These are phyloP conservation scores for Gisinianus flammeolus DNA, from an alignment of 2,888 invertebrate genomes.

Conservation along the genomic window DNA sequence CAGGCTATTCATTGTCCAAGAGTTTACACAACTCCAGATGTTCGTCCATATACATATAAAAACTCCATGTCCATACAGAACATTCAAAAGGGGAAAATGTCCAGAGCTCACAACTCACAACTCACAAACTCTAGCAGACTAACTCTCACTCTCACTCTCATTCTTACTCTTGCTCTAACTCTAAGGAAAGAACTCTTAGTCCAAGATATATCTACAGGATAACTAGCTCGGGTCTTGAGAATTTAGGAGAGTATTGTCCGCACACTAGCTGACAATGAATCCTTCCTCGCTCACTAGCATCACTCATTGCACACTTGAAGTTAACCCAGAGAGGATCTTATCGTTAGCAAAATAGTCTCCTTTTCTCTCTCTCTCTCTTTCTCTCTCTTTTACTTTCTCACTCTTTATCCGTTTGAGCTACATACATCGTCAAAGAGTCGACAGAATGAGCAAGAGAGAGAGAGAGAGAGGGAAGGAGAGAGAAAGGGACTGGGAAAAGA, in stretches of 20 bases:
- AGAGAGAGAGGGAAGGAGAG: neutral
- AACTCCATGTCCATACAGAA: neutral
- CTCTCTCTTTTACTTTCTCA: too few relatives aligned
- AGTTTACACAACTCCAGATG: too few relatives aligned
- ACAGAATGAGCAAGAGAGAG: neutral
- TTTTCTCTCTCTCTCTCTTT: too few relatives aligned
- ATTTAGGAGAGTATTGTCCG: neutral
- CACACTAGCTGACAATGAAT: constrained; percentile 13
- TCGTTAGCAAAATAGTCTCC: too few relatives aligned
- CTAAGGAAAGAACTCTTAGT: neutral
- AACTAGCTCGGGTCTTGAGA: neutral
- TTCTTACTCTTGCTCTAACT: neutral
- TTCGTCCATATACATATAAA: too few relatives aligned
- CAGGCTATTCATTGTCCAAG: too few relatives aligned
- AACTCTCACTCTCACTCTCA: neutral
- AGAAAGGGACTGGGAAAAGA: neutral
- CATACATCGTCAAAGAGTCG: too few relatives aligned
- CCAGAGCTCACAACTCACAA: neutral
- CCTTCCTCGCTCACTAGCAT: neutral
- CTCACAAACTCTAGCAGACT: neutral
- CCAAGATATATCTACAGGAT: neutral
- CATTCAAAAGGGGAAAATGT: neutral
- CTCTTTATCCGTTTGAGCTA: too few relatives aligned
- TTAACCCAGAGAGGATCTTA: neutral
- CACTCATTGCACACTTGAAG: constrained; percentile 12